Conservation (phyloP, 2,888 invertebrate genomes). For the Sericinus montela region DNA sequence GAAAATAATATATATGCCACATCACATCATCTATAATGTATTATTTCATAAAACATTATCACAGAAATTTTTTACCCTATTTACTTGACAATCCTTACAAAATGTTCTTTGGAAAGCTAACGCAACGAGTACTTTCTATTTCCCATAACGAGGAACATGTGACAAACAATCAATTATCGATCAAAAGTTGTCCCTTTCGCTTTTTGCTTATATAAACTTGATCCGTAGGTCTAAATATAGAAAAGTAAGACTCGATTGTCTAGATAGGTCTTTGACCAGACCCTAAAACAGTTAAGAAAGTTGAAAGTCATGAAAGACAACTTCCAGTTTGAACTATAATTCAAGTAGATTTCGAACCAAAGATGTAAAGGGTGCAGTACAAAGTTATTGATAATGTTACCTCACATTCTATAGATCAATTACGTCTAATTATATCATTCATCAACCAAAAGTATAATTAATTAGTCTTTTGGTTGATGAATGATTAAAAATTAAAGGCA, state of each 20-base stretch:
- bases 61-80: too few species aligned
- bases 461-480: too few species aligned
- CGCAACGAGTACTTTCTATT: slow-evolving; percentile 19
- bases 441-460: too few species aligned
- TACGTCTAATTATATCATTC: too few species aligned
- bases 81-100: too few species aligned
- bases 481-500: background rate
- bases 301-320: slow-evolving; percentile 38
- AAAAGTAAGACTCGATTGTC: slow-evolving; percentile 24
- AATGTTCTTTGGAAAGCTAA: background rate
- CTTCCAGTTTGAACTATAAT: slow-evolving; percentile 42
- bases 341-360: slow-evolving; percentile 45
- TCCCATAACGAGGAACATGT: slow-evolving; percentile 10
- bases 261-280: slow-evolving; percentile 42
- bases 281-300: slow-evolving; percentile 69
- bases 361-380: too few species aligned
- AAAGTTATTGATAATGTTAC: too few species aligned
- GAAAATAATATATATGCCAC: too few species aligned
- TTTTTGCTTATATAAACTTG: slow-evolving; percentile 14
- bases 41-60: too few species aligned
- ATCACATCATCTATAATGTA: too few species aligned
- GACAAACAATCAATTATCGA: slow-evolving; percentile 19
- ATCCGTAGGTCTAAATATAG: slow-evolving; percentile 18
- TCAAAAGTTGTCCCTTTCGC: slow-evolving; percentile 21
- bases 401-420: too few species aligned